Evolutionary conservation across 2,797 vertebrate species (phyloP).

Genomic region (Ctenochaetus hawaiiensis): DNA sequence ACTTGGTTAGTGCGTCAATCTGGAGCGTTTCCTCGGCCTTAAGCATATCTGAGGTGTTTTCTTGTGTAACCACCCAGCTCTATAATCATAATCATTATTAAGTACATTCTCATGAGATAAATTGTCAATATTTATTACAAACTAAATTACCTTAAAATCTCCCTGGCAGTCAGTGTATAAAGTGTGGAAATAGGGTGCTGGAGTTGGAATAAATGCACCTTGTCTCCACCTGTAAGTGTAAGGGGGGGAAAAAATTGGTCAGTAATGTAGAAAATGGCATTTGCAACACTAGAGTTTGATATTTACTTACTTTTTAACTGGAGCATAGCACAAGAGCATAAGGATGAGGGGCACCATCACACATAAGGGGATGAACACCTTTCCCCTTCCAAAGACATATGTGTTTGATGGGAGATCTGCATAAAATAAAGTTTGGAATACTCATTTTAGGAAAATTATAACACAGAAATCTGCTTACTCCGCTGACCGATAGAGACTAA

Average conservation of each 20-base stretch:
- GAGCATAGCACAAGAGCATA: conserved; percentile 38
- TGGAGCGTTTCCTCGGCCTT: conserved; percentile 72
- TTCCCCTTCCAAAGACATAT: not conserved
- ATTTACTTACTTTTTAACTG: conserved; percentile 68
- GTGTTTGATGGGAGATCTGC: not conserved
- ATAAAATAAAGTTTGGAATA: no score
- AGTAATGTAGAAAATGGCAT: not conserved
- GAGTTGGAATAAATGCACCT: conserved; percentile 74
- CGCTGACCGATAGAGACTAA: not conserved
- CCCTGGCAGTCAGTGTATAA: conserved; percentile 78
- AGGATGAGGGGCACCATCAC: conserved; percentile 35
- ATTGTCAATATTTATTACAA: not conserved
- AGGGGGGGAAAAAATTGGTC: conserved; percentile 4
- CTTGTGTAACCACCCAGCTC: conserved; percentile 71
- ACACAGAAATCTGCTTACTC: not conserved
- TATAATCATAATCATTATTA: conserved; percentile 48
- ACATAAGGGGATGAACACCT: conserved; percentile 41
- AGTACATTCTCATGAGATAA: not conserved
- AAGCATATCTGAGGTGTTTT: conserved; percentile 44
- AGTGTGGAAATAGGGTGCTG: conserved; percentile 78
- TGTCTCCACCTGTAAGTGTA: conserved; percentile 69
- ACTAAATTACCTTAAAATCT: conserved; percentile 73
- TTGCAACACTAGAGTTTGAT: not conserved
- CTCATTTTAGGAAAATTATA: no score
- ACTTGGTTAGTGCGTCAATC: conserved; percentile 71